phyloP scores from a whole-genome alignment of 2,797 vertebrate genomes.

The Sitta carolinensis region DNA sequence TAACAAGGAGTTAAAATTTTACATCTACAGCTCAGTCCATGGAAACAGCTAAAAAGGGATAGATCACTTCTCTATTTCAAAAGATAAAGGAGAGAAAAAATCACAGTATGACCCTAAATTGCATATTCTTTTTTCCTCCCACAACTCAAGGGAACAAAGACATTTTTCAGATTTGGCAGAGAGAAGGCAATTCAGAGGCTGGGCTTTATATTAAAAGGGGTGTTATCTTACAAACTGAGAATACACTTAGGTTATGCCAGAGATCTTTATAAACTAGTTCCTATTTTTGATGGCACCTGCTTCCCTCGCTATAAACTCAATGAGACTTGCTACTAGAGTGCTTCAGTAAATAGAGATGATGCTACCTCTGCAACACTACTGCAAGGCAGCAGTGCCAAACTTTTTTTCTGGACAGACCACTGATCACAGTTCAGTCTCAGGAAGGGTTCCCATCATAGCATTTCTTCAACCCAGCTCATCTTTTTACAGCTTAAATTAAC shows the following conservation, averaged over 20 bases:
- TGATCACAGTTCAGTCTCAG: not conserved
- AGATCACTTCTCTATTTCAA: not conserved
- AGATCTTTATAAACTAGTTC: not conserved
- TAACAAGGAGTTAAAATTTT: not conserved
- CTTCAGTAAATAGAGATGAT: not conserved
- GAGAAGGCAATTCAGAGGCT: not conserved
- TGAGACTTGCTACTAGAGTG: not conserved
- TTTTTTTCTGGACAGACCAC: not conserved
- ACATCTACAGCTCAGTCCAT: not conserved
- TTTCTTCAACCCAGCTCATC: not conserved
- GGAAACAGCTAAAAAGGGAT: not conserved
- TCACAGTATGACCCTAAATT: not conserved
- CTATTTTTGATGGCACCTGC: not conserved
- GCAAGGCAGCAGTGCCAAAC: not conserved
- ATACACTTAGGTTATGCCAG: not conserved
- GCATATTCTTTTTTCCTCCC: not conserved
- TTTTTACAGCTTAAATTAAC: not conserved
- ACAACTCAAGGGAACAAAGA: not conserved
- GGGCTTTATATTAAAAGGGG: not conserved
- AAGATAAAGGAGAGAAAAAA: not conserved
- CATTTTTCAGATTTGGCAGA: not conserved
- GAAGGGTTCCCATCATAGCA: not conserved
- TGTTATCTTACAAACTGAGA: not conserved
- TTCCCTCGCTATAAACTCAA: not conserved
- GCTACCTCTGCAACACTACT: not conserved